Conservation (phyloP, 2,888 invertebrate species). For the Odontomyia ornata region DNA sequence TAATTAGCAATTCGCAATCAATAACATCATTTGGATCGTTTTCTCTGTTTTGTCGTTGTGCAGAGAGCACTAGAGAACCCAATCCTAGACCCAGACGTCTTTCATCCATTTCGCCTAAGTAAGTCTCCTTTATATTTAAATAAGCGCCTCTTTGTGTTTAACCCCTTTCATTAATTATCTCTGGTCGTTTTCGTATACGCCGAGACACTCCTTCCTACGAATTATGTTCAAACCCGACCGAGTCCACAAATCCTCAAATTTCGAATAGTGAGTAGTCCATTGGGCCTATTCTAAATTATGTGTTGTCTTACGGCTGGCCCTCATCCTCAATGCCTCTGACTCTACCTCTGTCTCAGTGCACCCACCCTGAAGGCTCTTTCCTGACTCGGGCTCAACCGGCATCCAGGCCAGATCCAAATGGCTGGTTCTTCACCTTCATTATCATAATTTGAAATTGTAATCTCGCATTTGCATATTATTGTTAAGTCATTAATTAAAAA, state of each 20-base stretch:
- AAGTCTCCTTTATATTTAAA: slow-evolving; percentile 45
- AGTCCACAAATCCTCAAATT: slow-evolving; percentile 39
- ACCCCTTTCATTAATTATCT: slow-evolving; percentile 48
- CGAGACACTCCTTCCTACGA: neutral
- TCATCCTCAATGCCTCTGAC: neutral
- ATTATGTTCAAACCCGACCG: slow-evolving; percentile 3
- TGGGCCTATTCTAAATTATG: slow-evolving; percentile 38
- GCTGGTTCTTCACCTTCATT: slow-evolving; percentile 45
- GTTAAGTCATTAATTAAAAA: slow-evolving; percentile 48
- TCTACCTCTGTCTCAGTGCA: neutral
- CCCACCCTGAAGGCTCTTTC: slow-evolving; percentile 1
- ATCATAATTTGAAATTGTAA: slow-evolving; percentile 48
- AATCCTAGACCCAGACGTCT: slow-evolving; percentile 12
- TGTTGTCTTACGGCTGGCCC: slow-evolving; percentile 24
- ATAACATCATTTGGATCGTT: slow-evolving; percentile 51
- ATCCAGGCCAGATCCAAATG: neutral
- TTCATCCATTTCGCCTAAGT: slow-evolving; percentile 28
- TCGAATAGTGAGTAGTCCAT: slow-evolving; percentile 27
- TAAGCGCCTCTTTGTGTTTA: slow-evolving; percentile 48
- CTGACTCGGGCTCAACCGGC: neutral
- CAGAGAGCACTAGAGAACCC: neutral
- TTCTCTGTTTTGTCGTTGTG: slow-evolving; percentile 44
- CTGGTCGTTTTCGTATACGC: slow-evolving; percentile 36
- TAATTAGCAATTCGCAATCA: slow-evolving; percentile 52
- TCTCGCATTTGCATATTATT: slow-evolving; percentile 47